Percentiles rank a stretch among this genome's conserved stretches.
phyloP scores from a whole-genome alignment of 2,888 invertebrate genomes.

The Lithosia quadra region DNA sequence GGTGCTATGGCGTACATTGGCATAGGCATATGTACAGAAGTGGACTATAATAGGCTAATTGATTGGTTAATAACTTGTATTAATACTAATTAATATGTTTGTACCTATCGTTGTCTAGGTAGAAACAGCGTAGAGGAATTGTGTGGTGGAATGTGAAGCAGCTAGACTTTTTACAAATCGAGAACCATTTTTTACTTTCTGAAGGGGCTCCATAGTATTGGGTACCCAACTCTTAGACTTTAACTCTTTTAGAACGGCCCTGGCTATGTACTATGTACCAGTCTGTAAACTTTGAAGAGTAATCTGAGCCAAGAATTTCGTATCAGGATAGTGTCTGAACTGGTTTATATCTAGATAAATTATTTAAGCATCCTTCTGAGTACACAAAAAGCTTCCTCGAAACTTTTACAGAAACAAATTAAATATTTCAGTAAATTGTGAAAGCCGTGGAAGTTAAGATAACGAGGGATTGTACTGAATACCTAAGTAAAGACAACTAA shows the following conservation, averaged over 20 bases:
- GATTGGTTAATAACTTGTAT: no score
- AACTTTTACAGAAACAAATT: constrained; percentile 48
- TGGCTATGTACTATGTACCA: background rate
- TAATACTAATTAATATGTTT: no score
- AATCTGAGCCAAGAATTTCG: background rate
- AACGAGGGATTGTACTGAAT: constrained; percentile 52
- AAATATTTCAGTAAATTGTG: constrained; percentile 50
- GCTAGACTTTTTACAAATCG: no score
- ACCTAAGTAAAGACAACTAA: constrained; percentile 50
- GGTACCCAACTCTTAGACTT: background rate
- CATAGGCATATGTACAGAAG: no score
- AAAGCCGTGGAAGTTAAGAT: constrained; percentile 50
- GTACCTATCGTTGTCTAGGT: no score
- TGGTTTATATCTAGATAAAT: constrained; percentile 42
- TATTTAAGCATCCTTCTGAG: constrained; percentile 6
- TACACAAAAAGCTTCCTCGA: constrained; percentile 9
- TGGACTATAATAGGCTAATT: no score
- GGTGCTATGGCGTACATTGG: no score
- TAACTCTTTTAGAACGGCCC: background rate
- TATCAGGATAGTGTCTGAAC: background rate
- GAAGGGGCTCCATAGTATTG: background rate
- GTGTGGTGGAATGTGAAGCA: no score
- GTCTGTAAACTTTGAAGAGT: background rate
- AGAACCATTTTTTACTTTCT: no score
- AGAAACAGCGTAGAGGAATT: no score